Base-by-base conservation (phyloP, 2,888 invertebrate species). In the Atrina japonica region DNA sequence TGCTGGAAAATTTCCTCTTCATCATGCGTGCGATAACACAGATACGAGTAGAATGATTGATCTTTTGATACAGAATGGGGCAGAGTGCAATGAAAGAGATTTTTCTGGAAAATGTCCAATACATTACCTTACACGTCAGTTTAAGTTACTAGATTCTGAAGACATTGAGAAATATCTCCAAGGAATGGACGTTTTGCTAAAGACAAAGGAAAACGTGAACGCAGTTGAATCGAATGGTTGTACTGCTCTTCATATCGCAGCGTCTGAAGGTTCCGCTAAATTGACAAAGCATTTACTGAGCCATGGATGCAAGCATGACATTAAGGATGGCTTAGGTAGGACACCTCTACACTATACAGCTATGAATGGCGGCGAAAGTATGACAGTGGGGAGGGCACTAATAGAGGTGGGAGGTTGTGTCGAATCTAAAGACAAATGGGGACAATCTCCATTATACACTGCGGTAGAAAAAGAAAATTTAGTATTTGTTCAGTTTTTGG, bases 191-290 rank as follows among this genome's bases (percentile, higher is more conserved):
- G 7, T 55, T 14, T 35, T 55, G 27, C 40, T 55, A 18, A 55
- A 18, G 1, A 55, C 14, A n/a, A 14, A 23, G 40, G 55, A 55
- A 35, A 21, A 30, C 18, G 23, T 55, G 11, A 35, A 35, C 11
- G 5, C 11, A 35, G 5, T 5, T 35, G 47, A 47, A 47, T 14
- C 47, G 7, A 47, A n/a, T 16, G n/a, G 47, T 16, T 16, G 16
- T 14, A 47, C 50, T 5, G n/a, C 45, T 11, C 21, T 66, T 40
- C 66, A 66, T 41, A 40, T 50, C 50, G 43, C 66, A 21, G 59
- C 49, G 3, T 18, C 25, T 9, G 25, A 29, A 27, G 29, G 40
- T 41, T 40, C 52, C 23, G 18, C 35, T 21, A 50, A 21, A 41
- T 14, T 65, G 18, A 6, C 55, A 7, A 27, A 56, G 23, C 16